Evolutionary conservation across 23 tunicate species (phyloP).

Genomic region (Trididemnum nubilum): DNA sequence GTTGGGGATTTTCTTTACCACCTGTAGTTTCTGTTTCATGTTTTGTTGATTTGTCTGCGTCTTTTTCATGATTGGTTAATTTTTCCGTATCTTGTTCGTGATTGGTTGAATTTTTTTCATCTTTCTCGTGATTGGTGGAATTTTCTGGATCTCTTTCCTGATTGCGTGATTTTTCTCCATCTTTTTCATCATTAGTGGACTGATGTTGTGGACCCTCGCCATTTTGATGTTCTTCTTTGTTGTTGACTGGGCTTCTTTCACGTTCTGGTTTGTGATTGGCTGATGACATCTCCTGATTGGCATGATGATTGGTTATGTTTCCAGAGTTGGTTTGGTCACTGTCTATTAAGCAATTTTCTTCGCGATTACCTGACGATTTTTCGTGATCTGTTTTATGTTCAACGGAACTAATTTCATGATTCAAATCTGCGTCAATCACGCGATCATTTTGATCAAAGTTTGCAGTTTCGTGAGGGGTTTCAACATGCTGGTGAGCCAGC

Average conservation of each 20-base stretch:
- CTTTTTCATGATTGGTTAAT: background rate
- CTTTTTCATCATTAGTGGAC: too few relatives aligned
- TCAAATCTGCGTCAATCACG: background rate
- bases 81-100: slow-evolving; percentile 6
- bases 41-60: background rate
- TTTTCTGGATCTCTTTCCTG: too few relatives aligned
- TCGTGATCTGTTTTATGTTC: background rate
- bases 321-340: too few relatives aligned
- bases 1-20: background rate
- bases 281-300: too few relatives aligned
- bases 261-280: too few relatives aligned
- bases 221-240: background rate
- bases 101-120: too few relatives aligned
- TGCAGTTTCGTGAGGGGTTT: background rate
- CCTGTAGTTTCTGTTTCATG: background rate
- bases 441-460: background rate
- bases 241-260: too few relatives aligned
- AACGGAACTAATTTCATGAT: background rate
- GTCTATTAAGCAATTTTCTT: background rate
- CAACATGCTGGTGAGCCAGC: too few relatives aligned
- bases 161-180: too few relatives aligned
- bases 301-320: too few relatives aligned
- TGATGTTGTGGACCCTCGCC: background rate
- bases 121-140: too few relatives aligned
- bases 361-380: background rate